Evolutionary conservation across 2,797 vertebrate genomes (phyloP).

Genomic region (Alosa sapidissima): DNA sequence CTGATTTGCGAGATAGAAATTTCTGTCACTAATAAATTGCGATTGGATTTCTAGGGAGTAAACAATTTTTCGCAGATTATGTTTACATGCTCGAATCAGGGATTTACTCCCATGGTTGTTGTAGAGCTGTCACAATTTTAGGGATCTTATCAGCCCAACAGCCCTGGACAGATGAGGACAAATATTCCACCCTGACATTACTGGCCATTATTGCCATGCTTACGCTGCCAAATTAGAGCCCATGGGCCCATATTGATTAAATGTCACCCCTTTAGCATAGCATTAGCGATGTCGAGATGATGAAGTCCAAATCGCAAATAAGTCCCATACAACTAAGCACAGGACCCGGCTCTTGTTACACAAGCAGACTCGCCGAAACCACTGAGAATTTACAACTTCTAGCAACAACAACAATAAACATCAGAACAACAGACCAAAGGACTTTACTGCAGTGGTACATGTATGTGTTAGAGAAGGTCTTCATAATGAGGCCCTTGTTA

Average conservation of each 20-base stretch:
- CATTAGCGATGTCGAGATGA: neutral
- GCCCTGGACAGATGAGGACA: neutral
- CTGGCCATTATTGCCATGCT: neutral
- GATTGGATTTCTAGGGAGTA: neutral
- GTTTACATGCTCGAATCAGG: neutral
- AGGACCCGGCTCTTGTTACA: neutral
- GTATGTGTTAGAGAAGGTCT: neutral
- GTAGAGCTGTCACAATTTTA: neutral
- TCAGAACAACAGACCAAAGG: neutral
- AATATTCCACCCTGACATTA: neutral
- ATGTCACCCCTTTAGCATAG: constrained; percentile 8
- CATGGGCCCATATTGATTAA: neutral
- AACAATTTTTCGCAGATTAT: neutral
- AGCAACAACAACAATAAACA: neutral
- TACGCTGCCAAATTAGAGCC: neutral
- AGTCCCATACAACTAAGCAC: neutral
- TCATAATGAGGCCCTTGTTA: neutral
- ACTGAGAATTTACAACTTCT: neutral
- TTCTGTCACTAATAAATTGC: neutral
- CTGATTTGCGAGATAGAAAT: neutral
- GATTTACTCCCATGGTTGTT: neutral
- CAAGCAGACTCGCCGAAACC: neutral
- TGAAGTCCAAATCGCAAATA: neutral
- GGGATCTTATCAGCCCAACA: neutral
- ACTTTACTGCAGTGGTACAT: neutral